Percentiles rank a stretch among this genome's conserved stretches.
Conservation (phyloP, 2,113 vertebrate genomes). For the Coreoperca whiteheadi region DNA sequence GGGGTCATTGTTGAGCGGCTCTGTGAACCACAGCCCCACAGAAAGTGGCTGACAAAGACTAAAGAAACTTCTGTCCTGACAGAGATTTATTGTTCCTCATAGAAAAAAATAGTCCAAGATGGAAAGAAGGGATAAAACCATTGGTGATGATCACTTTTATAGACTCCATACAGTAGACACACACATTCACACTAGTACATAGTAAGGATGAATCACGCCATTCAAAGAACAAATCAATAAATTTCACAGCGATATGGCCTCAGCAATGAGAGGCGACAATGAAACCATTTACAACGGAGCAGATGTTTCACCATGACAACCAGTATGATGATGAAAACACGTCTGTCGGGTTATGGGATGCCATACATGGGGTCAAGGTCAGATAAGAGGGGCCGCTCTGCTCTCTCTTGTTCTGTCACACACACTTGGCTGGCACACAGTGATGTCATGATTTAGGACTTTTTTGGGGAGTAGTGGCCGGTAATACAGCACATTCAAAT, state of each 20-base stretch:
- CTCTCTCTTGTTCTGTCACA: constrained; percentile 24
- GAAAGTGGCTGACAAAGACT: constrained; percentile 70
- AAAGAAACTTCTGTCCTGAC: constrained; percentile 59
- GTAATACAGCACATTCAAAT: not conserved
- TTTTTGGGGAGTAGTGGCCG: not conserved
- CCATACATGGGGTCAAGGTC: constrained; percentile 67
- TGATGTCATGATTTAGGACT: constrained; percentile 53
- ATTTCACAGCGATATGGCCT: constrained; percentile 43
- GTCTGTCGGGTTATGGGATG: constrained; percentile 62
- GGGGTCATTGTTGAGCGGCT: constrained; percentile 67
- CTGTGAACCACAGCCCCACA: constrained; percentile 49
- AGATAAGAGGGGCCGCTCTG: constrained; percentile 53
- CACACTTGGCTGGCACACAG: not conserved
- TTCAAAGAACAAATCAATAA: constrained; percentile 62
- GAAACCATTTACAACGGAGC: constrained; percentile 79
- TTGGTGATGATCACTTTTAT: constrained; percentile 44
- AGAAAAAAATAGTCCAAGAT: constrained; percentile 18
- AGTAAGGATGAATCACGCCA: constrained; percentile 51
- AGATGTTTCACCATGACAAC: constrained; percentile 86
- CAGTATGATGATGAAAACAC: constrained; percentile 74
- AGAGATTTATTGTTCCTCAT: constrained; percentile 51
- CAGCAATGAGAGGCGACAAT: constrained; percentile 68
- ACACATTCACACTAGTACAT: constrained; percentile 23
- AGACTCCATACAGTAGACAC: constrained; percentile 48
- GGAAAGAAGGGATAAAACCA: constrained; percentile 48